A percentile compares a stretch with the other conserved stretches of the same genome.
Conservation (phyloP, 2,113 vertebrate species). For the Pitta sordida region DNA sequence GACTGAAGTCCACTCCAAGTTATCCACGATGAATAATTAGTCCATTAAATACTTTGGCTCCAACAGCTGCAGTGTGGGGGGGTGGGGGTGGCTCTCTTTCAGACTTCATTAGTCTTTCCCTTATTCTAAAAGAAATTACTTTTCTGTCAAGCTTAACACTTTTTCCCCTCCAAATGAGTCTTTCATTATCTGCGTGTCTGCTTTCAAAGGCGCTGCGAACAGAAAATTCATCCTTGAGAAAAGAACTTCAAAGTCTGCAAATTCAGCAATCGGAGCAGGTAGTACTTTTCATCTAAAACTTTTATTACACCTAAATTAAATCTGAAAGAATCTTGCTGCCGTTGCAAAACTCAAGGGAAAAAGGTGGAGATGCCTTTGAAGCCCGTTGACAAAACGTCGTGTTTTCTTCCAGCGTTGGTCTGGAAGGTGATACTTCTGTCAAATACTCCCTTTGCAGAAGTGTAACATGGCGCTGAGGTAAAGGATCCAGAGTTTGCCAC, state of each 20-base stretch:
- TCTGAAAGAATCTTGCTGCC: slow-evolving; percentile 43
- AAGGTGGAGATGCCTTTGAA: slow-evolving; percentile 51
- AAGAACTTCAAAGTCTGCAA: slow-evolving; percentile 80
- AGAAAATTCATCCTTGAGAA: slow-evolving; percentile 80
- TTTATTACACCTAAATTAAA: slow-evolving; percentile 47
- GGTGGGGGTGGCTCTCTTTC: background rate
- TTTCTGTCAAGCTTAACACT: slow-evolving; percentile 9
- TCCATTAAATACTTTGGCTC: background rate
- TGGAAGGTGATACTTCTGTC: background rate
- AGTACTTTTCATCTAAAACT: slow-evolving; percentile 54
- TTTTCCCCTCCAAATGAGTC: background rate
- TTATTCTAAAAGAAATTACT: background rate
- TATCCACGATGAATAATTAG: background rate
- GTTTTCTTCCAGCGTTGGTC: background rate
- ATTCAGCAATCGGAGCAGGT: slow-evolving; percentile 84
- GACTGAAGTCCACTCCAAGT: background rate
- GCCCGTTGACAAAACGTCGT: slow-evolving; percentile 7
- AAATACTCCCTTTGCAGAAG: background rate
- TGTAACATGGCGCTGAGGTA: background rate
- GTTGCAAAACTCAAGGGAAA: slow-evolving; percentile 34
- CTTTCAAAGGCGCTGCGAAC: slow-evolving; percentile 78
- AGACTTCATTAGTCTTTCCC: slow-evolving; percentile 17
- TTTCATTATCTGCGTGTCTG: slow-evolving; percentile 42
- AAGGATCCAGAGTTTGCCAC: background rate
- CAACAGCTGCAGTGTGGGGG: background rate